phyloP scores from a whole-genome alignment of 2,888 invertebrate genomes.

The Tribolium freemani region DNA sequence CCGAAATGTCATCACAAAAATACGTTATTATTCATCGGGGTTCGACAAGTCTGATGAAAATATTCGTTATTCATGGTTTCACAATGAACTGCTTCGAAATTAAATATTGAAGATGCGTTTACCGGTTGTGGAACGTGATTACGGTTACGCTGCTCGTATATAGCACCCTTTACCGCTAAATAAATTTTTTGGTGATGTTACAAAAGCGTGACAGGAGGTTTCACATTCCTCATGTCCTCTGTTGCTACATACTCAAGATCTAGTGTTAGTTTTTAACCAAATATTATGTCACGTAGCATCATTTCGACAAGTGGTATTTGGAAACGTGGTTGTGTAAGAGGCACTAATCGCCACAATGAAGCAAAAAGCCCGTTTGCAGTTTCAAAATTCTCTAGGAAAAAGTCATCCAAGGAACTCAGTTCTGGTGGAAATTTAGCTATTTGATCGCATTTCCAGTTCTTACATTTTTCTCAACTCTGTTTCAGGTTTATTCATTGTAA shows the following conservation, averaged over 20 bases:
- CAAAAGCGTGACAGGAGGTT: background rate
- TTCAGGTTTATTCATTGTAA: too few species aligned
- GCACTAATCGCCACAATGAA: background rate
- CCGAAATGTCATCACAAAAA: background rate
- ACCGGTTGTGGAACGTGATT: background rate
- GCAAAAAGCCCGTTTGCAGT: background rate
- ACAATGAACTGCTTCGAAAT: slow-evolving; percentile 14
- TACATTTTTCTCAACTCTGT: too few species aligned
- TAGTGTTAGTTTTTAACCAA: background rate
- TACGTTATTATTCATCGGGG: slow-evolving; percentile 1
- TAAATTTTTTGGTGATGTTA: background rate
- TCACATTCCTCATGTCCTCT: background rate
- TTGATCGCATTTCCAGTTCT: too few species aligned
- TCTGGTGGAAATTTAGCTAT: too few species aligned
- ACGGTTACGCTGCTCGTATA: background rate
- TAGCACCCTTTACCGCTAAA: background rate
- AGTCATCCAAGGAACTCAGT: too few species aligned
- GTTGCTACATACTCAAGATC: background rate
- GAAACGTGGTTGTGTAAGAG: background rate
- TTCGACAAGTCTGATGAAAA: background rate
- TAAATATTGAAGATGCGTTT: background rate
- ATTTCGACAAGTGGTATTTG: background rate
- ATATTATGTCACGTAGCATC: background rate
- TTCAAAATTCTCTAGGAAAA: background rate
- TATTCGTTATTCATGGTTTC: slow-evolving; percentile 7